Evolutionary conservation across 2,797 vertebrate genomes (phyloP).

Genomic region (Erithacus rubecula): DNA sequence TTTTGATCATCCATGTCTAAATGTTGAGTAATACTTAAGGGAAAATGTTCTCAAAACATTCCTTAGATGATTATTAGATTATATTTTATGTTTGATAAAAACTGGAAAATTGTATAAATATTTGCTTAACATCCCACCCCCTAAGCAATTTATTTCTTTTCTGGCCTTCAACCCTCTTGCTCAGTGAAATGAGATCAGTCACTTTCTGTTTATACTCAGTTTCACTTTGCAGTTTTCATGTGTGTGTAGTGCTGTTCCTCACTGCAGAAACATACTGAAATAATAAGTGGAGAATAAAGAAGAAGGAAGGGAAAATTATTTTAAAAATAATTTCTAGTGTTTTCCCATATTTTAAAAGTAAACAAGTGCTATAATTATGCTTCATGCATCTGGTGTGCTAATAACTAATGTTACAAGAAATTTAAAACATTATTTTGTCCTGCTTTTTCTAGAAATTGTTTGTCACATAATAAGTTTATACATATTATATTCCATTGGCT

Average conservation of each 20-base stretch:
- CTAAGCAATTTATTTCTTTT: constrained; percentile 60
- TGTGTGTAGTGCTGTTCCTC: neutral
- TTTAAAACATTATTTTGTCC: neutral
- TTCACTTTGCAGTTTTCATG: constrained; percentile 41
- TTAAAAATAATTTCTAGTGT: neutral
- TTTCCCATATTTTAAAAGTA: neutral
- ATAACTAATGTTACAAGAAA: neutral
- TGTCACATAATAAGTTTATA: neutral
- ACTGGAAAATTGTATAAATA: constrained; percentile 63
- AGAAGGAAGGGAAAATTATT: neutral
- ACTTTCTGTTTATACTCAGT: constrained; percentile 54
- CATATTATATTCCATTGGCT: neutral
- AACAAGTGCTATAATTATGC: neutral
- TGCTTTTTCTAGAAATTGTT: neutral
- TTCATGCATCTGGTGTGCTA: neutral
- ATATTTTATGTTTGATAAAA: constrained; percentile 69
- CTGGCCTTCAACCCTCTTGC: constrained; percentile 46
- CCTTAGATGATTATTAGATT: constrained; percentile 69
- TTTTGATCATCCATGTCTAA: constrained; percentile 61
- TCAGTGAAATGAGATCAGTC: constrained; percentile 55
- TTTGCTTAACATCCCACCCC: constrained; percentile 66
- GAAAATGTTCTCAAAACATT: constrained; percentile 66
- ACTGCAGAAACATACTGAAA: neutral
- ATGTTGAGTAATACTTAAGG: constrained; percentile 66
- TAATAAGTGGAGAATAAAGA: neutral